Evolutionary conservation across 2,888 invertebrate species (phyloP), one percentile per base, ranked within the genome.

Genomic region (Epistrophella euchroma): DNA sequence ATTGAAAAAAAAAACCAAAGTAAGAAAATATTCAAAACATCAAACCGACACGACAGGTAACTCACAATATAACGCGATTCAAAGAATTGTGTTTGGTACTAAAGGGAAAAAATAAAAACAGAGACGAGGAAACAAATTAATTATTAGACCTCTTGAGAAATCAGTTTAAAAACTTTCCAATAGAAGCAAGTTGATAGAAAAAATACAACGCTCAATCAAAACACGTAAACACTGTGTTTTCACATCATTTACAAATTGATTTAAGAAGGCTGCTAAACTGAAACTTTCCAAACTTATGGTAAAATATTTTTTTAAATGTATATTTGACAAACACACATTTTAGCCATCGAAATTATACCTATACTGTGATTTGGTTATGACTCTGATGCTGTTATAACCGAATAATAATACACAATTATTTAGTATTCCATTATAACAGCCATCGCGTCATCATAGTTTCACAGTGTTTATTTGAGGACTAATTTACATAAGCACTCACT

Each of bases 401-500:
- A 64, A 64, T 64, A 45, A 64, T 45, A 28, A 28, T 35, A 35
- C 9, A 40, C 13, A 17, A 47, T 47, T 47, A 47, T 66, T 37
- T 47, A 47, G 19, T 47, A 47, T 47, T 45, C 66, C 32, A 66
- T 66, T 66, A 66, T 47, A 47, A 25, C 47, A 66, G 32, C 17
- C 43, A 45, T 64, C 28, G 43, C 25, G 6, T 22, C 43, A 10
- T 43, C 56, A n/a, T 25, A 32, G 32, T 32, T 32, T 32, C 32
- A 56, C 32, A 17, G 15, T 19, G 37, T 66, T 66, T 66, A 32
- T 47, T 47, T 43, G 64, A 45, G 35, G 37, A 60, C 66, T 66
- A 66, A 66, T 66, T 66, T 47, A 66, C 66, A 66, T 47, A 66
- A 66, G 66, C 66, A 66, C 66, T 47, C 66, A 66, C 47, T 66